Evolutionary conservation across 2,113 vertebrate genomes (phyloP).

Genomic region (Gymnorhina tibicen): DNA sequence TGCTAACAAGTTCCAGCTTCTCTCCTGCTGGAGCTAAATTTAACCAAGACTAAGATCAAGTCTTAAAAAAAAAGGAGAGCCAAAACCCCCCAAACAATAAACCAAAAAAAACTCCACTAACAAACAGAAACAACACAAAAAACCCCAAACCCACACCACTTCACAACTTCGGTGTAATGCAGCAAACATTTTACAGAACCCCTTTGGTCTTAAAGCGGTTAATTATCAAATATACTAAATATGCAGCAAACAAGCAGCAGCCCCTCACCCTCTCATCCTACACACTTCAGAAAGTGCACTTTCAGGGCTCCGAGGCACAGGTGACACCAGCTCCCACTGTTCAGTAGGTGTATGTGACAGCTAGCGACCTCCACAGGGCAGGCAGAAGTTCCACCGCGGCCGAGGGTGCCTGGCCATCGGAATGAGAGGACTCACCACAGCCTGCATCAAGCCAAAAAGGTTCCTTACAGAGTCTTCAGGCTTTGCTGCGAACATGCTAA

Average conservation of each 20-base stretch:
- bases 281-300: not conserved
- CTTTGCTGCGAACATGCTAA: not conserved
- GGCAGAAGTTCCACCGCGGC: accelerated
- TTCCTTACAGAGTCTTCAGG: not conserved
- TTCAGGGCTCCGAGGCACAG: accelerated
- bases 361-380: not conserved
- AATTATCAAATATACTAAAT: not conserved
- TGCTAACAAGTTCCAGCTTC: conserved; percentile 56
- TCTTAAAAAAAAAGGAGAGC: not conserved
- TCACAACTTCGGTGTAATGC: accelerated
- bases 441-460: not conserved
- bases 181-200: not conserved
- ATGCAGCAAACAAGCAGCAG: not conserved
- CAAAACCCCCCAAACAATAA: not conserved
- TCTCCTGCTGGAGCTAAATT: conserved; percentile 28
- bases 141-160: too few relatives aligned
- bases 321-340: not conserved
- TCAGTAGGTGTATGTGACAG: accelerated
- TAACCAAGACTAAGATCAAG: not conserved
- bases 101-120: not conserved
- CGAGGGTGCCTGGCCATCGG: accelerated
- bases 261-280: not conserved
- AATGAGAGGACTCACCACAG: not conserved
- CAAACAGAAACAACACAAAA: not conserved
- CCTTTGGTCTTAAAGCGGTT: not conserved